A percentile compares a stretch with the other conserved stretches of the same genome.
phyloP scores from a whole-genome alignment of 2,113 vertebrate genomes.

The Vulpes vulpes region DNA sequence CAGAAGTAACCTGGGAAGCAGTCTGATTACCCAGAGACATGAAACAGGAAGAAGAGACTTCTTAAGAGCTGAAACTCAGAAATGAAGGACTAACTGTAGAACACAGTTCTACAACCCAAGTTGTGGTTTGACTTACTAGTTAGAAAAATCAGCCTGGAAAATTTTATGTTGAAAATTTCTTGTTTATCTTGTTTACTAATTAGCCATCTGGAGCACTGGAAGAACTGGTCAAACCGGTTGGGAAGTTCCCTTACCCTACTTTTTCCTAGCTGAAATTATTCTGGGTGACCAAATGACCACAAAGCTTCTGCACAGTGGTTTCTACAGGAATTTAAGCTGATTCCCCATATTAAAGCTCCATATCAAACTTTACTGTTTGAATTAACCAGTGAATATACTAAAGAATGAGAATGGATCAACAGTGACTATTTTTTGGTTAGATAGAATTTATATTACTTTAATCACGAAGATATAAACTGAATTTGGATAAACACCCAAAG shows the following conservation, averaged over 20 bases:
- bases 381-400: neutral
- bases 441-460: neutral
- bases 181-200: neutral
- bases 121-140: neutral
- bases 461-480: neutral
- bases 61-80: neutral
- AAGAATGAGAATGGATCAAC: neutral
- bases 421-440: neutral
- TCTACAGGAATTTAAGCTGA: neutral
- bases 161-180: neutral
- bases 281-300: neutral
- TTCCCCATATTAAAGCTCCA: neutral
- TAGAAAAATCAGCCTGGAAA: neutral
- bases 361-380: neutral
- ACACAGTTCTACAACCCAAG: neutral
- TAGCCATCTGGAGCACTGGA: neutral
- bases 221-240: neutral
- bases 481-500: neutral
- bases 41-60: neutral
- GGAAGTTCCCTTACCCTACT: neutral
- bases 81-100: neutral
- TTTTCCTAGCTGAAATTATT: constrained; percentile 6
- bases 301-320: neutral
- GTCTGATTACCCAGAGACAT: neutral
- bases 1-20: neutral